These are phyloP conservation scores for Thymallus thymallus DNA, from an alignment of 2,113 vertebrate genomes.

Conservation along the genomic window DNA sequence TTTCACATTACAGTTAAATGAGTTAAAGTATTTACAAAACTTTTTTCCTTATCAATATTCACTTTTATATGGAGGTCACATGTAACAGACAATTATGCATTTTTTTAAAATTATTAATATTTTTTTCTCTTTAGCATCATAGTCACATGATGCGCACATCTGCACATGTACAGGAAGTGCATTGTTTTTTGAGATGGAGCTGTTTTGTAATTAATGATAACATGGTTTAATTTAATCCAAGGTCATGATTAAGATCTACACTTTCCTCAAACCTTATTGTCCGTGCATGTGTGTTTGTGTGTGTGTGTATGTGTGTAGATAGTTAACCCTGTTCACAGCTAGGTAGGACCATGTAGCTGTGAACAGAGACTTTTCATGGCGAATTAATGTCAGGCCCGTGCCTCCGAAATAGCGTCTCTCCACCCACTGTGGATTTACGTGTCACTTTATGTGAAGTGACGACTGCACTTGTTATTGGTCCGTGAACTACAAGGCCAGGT, in stretches of 20 bases:
- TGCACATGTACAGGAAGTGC: not conserved
- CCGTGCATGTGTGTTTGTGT: conserved; percentile 61
- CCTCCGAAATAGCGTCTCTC: conserved; percentile 67
- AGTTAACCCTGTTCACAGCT: too few relatives aligned
- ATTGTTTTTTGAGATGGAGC: not conserved
- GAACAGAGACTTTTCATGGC: conserved; percentile 73
- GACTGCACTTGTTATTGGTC: conserved; percentile 69
- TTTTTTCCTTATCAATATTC: conserved; percentile 76
- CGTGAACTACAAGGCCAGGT: conserved; percentile 58
- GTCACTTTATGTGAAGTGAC: conserved; percentile 72
- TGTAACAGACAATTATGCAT: conserved; percentile 28
- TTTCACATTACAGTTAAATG: conserved; percentile 77
- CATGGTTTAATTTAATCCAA: too few relatives aligned
- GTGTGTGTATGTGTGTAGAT: conserved; percentile 51
- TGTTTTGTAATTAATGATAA: too few relatives aligned
- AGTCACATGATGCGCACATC: conserved; percentile 11
- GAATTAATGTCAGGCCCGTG: conserved; percentile 66
- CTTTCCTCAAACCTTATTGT: not conserved
- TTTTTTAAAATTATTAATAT: too few relatives aligned
- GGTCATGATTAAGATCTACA: too few relatives aligned
- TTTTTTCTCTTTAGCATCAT: conserved; percentile 19
- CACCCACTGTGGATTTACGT: conserved; percentile 62
- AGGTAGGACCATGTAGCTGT: conserved; percentile 49
- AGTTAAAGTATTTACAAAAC: conserved; percentile 82
- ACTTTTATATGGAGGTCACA: conserved; percentile 56